These are phyloP conservation scores for Drosophila takahashii DNA, from an alignment of 1,140 invertebrate genomes.

Conservation along the genomic window DNA sequence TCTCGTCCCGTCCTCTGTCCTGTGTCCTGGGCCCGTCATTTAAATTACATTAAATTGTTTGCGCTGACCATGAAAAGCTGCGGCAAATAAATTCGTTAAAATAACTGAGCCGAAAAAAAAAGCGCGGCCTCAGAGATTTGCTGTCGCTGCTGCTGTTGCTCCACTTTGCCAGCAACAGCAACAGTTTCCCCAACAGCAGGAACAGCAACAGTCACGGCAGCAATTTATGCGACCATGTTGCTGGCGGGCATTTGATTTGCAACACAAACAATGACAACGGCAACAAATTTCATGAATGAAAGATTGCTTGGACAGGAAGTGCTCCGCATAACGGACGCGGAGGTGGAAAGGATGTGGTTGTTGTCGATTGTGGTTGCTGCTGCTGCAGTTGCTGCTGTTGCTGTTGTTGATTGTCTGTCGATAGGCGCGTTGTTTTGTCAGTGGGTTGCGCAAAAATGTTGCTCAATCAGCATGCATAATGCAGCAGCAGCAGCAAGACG, in stretches of 20 bases:
- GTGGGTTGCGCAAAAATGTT: constrained; percentile 82
- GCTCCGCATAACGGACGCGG: constrained; percentile 80
- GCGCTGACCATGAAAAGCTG: constrained; percentile 80
- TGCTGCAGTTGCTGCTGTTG: constrained; percentile 35
- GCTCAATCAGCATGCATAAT: constrained; percentile 82
- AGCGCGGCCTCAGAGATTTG: constrained; percentile 61
- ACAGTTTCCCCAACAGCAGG: constrained; percentile 48
- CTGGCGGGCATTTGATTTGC: constrained; percentile 81
- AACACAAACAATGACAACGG: constrained; percentile 83
- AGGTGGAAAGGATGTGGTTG: constrained; percentile 83
- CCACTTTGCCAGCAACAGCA: constrained; percentile 33
- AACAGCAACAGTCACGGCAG: constrained; percentile 26
- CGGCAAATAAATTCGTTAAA: constrained; percentile 84
- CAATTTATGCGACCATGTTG: constrained; percentile 75
- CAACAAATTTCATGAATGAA: constrained; percentile 84
- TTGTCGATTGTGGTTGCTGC: constrained; percentile 27
- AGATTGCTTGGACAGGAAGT: constrained; percentile 82
- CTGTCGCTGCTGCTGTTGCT: constrained; percentile 23
- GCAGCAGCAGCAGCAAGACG: constrained; percentile 51
- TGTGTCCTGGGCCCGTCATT: constrained; percentile 82
- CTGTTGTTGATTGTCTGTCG: constrained; percentile 77
- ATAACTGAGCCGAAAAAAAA: constrained; percentile 72
- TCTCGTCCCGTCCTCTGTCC: constrained; percentile 36
- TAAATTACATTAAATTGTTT: constrained; percentile 85
- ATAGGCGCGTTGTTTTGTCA: constrained; percentile 81